Evolutionary conservation across 1,140 invertebrate genomes (phyloP).

Genomic region (Bombus pascuorum): DNA sequence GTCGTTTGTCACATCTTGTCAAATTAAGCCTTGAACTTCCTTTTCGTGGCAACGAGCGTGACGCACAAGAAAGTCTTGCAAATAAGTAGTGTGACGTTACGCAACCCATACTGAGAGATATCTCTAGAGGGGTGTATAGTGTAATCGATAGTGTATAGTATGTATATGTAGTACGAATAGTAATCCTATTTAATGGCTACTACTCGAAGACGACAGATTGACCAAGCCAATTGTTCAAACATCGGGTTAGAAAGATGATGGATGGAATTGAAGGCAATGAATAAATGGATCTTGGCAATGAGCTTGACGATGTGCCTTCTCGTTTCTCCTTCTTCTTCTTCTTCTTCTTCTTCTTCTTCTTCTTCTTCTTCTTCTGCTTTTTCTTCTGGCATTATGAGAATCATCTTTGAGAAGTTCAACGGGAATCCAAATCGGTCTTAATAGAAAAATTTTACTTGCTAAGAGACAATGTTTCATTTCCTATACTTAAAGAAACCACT

Average conservation of each 20-base stretch:
- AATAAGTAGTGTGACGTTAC: not conserved
- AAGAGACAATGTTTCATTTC: not conserved
- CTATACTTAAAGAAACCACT: not conserved
- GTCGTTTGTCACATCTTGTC: constrained; percentile 36
- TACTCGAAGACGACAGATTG: not conserved
- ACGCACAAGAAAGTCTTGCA: not conserved
- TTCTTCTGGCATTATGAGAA: too few relatives aligned
- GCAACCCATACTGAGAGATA: not conserved
- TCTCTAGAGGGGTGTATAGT: too few relatives aligned
- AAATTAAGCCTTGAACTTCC: constrained; percentile 31
- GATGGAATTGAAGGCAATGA: not conserved
- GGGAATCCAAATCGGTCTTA: not conserved
- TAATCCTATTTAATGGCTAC: not conserved
- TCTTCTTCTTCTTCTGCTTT: not conserved
- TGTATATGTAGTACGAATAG: not conserved
- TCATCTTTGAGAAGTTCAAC: not conserved
- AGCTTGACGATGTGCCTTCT: not conserved
- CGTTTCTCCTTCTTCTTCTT: not conserved
- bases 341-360: too few relatives aligned
- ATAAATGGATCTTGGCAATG: not conserved
- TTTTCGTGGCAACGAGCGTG: too few relatives aligned
- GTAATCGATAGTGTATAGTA: not conserved
- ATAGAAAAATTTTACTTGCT: not conserved
- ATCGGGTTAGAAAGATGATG: not conserved
- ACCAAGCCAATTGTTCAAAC: not conserved